Evolutionary conservation across 2,888 invertebrate species (phyloP).

Genomic region (Drosophila emarginata): DNA sequence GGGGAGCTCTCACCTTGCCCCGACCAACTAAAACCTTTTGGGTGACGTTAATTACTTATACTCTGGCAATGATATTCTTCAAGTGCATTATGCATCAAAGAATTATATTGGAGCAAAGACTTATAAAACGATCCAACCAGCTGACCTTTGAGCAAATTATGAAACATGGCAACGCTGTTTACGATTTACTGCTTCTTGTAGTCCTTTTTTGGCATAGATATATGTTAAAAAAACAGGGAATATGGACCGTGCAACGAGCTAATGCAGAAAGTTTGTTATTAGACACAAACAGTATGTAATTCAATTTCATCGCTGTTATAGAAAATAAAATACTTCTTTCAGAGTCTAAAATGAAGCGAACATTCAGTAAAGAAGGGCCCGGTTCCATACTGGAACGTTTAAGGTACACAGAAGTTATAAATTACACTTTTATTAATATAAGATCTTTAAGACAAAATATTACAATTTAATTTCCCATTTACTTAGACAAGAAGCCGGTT

Average conservation of each 20-base stretch:
- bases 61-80: constrained; percentile 95
- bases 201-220: constrained; percentile 97
- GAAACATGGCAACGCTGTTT: constrained; percentile 91
- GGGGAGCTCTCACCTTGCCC: constrained; percentile 98
- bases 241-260: constrained; percentile 52
- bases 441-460: too few species aligned
- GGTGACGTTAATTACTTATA: constrained; percentile 98
- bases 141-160: constrained; percentile 95
- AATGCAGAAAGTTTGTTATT: constrained; percentile 9
- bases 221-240: constrained; percentile 64
- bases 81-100: constrained; percentile 98
- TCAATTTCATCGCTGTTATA: neutral
- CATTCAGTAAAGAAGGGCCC: constrained; percentile 34
- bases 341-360: neutral
- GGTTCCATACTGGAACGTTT: constrained; percentile 31
- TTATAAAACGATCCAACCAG: constrained; percentile 89
- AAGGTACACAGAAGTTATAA: constrained; percentile 31
- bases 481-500: constrained; percentile 56
- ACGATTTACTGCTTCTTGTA: constrained; percentile 93
- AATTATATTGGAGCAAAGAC: constrained; percentile 92
- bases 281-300: constrained; percentile 20
- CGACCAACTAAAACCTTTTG: constrained; percentile 98
- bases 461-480: neutral
- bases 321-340: too few species aligned
- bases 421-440: too few species aligned